Evolutionary conservation across 2,797 vertebrate species (phyloP).

Genomic region (Crenichthys baileyi): DNA sequence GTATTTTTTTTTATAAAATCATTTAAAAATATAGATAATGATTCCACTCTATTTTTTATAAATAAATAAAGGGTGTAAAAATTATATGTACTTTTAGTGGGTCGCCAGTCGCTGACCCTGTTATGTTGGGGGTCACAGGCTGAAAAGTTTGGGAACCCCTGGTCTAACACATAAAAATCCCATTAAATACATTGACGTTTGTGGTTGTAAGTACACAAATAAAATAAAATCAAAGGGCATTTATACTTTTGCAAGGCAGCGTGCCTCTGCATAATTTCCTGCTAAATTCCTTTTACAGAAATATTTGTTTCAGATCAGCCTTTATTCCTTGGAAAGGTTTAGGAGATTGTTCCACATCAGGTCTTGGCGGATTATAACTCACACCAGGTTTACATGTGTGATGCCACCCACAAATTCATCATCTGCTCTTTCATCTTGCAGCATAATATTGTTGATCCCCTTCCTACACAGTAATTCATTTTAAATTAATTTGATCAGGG

Average conservation of each 20-base stretch:
- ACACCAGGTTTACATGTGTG: constrained; percentile 53
- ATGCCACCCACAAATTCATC: constrained; percentile 70
- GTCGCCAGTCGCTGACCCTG: no score
- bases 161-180: no score
- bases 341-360: constrained; percentile 48
- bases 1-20: no score
- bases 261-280: not conserved
- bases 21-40: no score
- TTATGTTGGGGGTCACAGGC: no score
- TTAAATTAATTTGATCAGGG: not conserved
- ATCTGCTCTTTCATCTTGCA: constrained; percentile 56
- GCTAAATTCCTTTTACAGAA: not conserved
- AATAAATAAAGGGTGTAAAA: no score
- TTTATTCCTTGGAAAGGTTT: not conserved
- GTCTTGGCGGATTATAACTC: constrained; percentile 53
- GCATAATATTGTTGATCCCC: constrained; percentile 12
- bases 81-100: no score
- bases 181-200: no score
- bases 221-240: not conserved
- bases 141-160: no score
- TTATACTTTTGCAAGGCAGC: not conserved
- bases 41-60: no score
- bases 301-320: not conserved
- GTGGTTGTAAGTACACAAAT: no score
- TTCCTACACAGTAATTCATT: not conserved